Evolutionary conservation across 2,888 invertebrate species (phyloP).

Genomic region (Melolontha melolontha): DNA sequence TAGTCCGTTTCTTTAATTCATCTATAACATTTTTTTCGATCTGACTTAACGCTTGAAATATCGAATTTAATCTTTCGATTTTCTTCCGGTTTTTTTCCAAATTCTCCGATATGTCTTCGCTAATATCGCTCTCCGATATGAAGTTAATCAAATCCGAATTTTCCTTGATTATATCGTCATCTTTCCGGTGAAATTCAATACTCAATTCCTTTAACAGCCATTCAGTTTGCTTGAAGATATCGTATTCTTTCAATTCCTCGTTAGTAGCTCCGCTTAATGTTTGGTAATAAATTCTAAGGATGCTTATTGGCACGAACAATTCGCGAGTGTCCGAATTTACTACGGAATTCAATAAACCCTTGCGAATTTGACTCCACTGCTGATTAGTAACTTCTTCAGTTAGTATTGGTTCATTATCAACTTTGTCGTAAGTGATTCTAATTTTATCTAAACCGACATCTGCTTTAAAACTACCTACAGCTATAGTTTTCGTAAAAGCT

Average conservation of each 20-base stretch:
- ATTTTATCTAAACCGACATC: constrained; percentile 60
- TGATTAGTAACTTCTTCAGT: constrained; percentile 53
- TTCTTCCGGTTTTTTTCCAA: constrained; percentile 43
- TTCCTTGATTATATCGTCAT: constrained; percentile 57
- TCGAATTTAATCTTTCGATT: constrained; percentile 51
- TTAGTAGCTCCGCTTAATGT: constrained; percentile 57
- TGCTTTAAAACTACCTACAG: constrained; percentile 61
- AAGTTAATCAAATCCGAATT: constrained; percentile 35
- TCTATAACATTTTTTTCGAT: constrained; percentile 51
- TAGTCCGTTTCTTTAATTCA: constrained; percentile 49
- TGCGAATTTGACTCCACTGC: constrained; percentile 62
- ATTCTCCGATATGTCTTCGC: constrained; percentile 39
- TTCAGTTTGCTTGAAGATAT: constrained; percentile 58
- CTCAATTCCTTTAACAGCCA: constrained; percentile 62
- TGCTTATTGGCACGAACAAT: constrained; percentile 60
- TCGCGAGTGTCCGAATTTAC: constrained; percentile 59
- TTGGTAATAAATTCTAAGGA: constrained; percentile 62
- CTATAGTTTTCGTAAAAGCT: constrained; percentile 59
- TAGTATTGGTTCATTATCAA: constrained; percentile 47
- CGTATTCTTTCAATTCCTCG: constrained; percentile 55
- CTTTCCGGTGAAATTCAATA: constrained; percentile 57
- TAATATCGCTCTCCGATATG: constrained; percentile 25
- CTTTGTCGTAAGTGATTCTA: constrained; percentile 56
- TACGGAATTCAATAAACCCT: constrained; percentile 60
- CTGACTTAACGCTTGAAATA: constrained; percentile 51